Evolutionary conservation across 2,113 vertebrate species (phyloP).

Genomic region (Quiscalus mexicanus): DNA sequence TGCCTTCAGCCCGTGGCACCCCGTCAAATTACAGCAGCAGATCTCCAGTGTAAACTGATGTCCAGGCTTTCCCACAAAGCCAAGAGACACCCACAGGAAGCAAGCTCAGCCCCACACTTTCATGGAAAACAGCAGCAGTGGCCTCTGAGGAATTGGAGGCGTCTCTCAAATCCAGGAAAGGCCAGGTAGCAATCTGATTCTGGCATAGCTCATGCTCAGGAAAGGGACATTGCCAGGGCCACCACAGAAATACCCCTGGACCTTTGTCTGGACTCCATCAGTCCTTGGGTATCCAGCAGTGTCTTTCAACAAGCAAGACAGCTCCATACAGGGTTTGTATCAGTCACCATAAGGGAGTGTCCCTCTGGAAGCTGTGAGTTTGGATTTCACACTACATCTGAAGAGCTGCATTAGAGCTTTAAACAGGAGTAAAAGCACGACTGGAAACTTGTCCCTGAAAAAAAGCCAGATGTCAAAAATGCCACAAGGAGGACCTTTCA

Average conservation of each 20-base stretch:
- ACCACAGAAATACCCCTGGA: background rate
- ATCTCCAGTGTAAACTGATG: background rate
- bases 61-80: background rate
- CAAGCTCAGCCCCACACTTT: background rate
- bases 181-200: background rate
- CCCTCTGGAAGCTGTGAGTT: background rate
- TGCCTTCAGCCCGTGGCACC: background rate
- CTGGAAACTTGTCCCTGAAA: background rate
- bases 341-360: background rate
- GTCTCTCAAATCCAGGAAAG: background rate
- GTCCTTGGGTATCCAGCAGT: background rate
- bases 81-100: background rate
- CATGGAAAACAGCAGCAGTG: background rate
- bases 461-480: background rate
- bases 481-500: background rate
- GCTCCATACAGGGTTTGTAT: background rate
- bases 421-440: background rate
- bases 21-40: background rate
- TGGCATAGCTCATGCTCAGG: background rate
- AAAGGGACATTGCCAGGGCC: background rate
- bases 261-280: accelerated
- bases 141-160: background rate
- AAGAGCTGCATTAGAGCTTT: background rate
- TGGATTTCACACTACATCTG: background rate
- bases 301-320: background rate